Base-by-base conservation (phyloP, 2,888 invertebrate genomes). In the Coronaproctus castanopsis region DNA sequence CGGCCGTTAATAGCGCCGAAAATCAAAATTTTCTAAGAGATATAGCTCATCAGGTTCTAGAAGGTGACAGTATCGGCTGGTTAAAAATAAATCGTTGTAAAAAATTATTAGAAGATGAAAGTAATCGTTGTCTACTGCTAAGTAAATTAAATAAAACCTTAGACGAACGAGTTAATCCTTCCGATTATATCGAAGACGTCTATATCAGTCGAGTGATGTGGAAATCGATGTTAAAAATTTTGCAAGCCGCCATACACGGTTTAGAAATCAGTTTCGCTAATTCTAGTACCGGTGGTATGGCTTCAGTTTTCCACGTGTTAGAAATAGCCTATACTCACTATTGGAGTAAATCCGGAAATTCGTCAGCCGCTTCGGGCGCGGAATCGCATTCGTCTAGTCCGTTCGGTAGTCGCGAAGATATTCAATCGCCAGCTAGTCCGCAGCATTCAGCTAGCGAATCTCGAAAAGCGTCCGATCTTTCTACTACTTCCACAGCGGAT, bases 251-350 rank as follows among this genome's bases (percentile, higher is more conserved):
- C 51, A 82, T 90, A 3, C 83, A 85, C 65, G 97, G 97, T 1
- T 75, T 97, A 57, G 95, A 95, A 70, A 83, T 84, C 63, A 92
- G 93, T 1, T 95, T 85, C 71, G 80, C 83, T 52, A 95, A 93
- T 75, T 89, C 90, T 68, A 95, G 96, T 0, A 77, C 92, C 1
- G 96, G 96, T 48, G 98, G 98, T 21, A 92, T 96, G 87, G 93
- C 95, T 2, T 92, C 95, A 0, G 90, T 91, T 21, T 96, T 93
- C 73, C 92, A 95, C 74, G 78, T 97, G 65, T 83, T 97, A 68
- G 98, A 99, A 77, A 93, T 99, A 69, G 90, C 93, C 2, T 97
- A 99, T 72, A 99, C 98, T 0, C 97, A 98, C 74, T 99, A 86
- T 71, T 95, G 93, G 91, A 87, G 86, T 66, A 87, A 88, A 69